A percentile compares a stretch with the other conserved stretches of the same genome.
Evolutionary conservation across 2,113 vertebrate genomes (phyloP).

Genomic region (Cephalopterus ornatus): DNA sequence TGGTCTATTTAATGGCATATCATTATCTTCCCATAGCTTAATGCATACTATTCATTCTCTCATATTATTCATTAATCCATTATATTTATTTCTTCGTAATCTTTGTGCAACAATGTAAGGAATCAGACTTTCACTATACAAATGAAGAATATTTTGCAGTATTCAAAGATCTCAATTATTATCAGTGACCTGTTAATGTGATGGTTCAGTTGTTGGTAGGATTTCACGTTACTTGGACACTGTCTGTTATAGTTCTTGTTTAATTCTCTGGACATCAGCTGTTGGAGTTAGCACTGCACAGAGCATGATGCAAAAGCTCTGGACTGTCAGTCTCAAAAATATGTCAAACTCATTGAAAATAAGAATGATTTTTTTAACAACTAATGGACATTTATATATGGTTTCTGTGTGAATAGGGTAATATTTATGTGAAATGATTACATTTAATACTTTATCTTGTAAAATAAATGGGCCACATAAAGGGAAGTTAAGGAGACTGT

Average conservation of each 20-base stretch:
- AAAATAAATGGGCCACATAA: not conserved
- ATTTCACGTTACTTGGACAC: not conserved
- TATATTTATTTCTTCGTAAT: conserved; percentile 23
- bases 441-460: not conserved
- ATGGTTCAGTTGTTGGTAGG: not conserved
- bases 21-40: conserved; percentile 48
- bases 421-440: not conserved
- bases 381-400: not conserved
- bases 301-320: rapidly evolving
- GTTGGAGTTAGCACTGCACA: not conserved
- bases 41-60: conserved; percentile 26
- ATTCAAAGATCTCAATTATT: conserved; percentile 14
- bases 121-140: conserved; percentile 22
- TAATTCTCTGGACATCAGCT: not conserved
- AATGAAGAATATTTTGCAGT: not conserved
- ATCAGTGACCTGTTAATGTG: not conserved
- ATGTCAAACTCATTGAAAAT: not conserved
- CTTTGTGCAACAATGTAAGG: conserved; percentile 14
- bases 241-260: not conserved
- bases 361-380: not conserved
- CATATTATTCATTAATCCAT: conserved; percentile 40
- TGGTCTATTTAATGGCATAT: conserved; percentile 19
- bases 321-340: not conserved
- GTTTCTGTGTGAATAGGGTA: not conserved
- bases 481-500: not conserved